These are phyloP conservation scores for Drosophila chauvacae DNA, from an alignment of 1,140 invertebrate species.

Conservation along the genomic window DNA sequence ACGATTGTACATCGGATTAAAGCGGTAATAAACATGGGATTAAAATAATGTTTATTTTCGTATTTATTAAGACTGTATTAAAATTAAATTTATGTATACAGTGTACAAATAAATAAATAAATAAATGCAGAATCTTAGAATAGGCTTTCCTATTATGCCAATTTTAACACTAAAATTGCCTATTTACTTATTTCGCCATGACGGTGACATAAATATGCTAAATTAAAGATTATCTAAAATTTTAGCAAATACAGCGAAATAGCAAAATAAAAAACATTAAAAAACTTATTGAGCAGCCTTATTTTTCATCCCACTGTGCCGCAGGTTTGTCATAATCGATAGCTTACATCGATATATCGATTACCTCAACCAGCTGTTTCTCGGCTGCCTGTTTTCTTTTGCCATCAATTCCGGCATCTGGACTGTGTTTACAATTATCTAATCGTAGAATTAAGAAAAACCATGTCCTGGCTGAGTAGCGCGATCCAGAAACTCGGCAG, in stretches of 20 bases:
- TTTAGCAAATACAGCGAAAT: not conserved
- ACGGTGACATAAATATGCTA: too few relatives aligned
- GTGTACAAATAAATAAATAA: too few relatives aligned
- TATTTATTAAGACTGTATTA: not conserved
- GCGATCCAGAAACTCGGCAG: slow-evolving; percentile 56
- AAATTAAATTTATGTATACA: not conserved
- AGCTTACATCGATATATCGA: slow-evolving; percentile 10
- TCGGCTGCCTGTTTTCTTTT: slow-evolving; percentile 6
- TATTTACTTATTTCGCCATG: too few relatives aligned
- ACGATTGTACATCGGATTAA: not conserved
- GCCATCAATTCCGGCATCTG: not conserved
- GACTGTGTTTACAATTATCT: slow-evolving; percentile 72
- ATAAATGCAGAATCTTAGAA: not conserved
- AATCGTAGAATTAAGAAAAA: slow-evolving; percentile 55
- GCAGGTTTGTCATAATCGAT: not conserved
- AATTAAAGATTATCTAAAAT: not conserved
- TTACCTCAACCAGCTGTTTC: slow-evolving; percentile 19
- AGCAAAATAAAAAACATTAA: not conserved
- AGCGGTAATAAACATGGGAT: not conserved
- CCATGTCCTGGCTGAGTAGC: slow-evolving; percentile 63
- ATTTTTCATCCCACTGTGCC: not conserved
- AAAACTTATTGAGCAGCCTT: not conserved
- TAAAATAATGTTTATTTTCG: not conserved
- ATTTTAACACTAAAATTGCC: too few relatives aligned
- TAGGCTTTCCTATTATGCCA: not conserved